Percentiles rank a stretch among this genome's conserved stretches.
Conservation (phyloP, 2,113 vertebrate species). For the Todiramphus saurophagus region DNA sequence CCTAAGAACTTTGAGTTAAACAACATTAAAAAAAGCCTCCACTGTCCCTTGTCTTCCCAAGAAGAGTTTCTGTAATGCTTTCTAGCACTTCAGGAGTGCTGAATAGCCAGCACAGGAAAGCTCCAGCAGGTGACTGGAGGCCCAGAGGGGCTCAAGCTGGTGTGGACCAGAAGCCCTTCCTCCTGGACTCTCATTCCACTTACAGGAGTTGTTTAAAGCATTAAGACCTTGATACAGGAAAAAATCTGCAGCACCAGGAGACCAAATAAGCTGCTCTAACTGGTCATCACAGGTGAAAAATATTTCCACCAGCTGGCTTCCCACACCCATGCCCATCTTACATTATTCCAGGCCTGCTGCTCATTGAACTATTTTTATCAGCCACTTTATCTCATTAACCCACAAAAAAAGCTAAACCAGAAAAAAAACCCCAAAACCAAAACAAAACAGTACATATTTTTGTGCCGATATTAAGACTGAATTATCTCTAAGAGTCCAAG, state of each 20-base stretch:
- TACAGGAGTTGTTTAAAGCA: not conserved
- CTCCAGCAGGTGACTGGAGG: not conserved
- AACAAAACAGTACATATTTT: not conserved
- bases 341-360: not conserved
- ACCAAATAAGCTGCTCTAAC: not conserved
- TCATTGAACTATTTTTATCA: not conserved
- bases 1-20: not conserved
- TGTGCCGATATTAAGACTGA: not conserved
- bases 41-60: not conserved
- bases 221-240: not conserved
- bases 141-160: not conserved
- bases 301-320: not conserved
- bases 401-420: not conserved
- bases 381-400: not conserved
- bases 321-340: not conserved
- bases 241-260: not conserved
- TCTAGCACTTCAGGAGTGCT: not conserved
- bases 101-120: not conserved
- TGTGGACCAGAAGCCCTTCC: not conserved
- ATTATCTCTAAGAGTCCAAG: not conserved
- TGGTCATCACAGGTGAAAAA: not conserved
- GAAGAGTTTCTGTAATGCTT: not conserved
- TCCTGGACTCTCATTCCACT: not conserved
- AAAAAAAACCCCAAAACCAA: too few relatives aligned
- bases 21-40: not conserved